A percentile compares a stretch with the other conserved stretches of the same genome.
Conservation (phyloP, 2,888 invertebrate genomes). For the Flabesymbios commensalis region DNA sequence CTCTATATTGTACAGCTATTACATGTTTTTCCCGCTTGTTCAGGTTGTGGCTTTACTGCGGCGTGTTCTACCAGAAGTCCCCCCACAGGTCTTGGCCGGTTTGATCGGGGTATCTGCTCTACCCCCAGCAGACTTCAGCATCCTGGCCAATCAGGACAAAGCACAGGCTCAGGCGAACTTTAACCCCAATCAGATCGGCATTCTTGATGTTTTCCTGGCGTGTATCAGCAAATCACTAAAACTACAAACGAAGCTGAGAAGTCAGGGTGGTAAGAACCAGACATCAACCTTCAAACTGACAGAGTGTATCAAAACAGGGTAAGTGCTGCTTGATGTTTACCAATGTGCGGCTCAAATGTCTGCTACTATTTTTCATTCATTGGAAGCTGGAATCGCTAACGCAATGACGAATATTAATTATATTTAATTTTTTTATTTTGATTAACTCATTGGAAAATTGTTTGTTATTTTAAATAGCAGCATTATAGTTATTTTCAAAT, state of each 20-base stretch:
- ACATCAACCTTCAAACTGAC: conserved; percentile 68
- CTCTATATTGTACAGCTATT: no score
- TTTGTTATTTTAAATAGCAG: no score
- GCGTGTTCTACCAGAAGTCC: conserved; percentile 86
- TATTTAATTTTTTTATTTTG: no score
- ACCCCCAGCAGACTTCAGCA: conserved; percentile 78
- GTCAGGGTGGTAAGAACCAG: conserved; percentile 55
- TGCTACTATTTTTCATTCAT: no score
- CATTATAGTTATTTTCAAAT: no score
- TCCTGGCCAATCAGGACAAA: conserved; percentile 65
- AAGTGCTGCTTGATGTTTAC: background rate
- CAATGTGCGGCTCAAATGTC: no score
- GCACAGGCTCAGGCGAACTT: conserved; percentile 59
- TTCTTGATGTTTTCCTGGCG: conserved; percentile 86
- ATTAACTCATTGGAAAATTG: no score
- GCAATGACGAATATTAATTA: no score
- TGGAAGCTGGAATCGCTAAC: no score
- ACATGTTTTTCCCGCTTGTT: no score
- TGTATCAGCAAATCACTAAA: conserved; percentile 89
- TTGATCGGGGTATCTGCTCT: conserved; percentile 74
- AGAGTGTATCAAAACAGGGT: conserved; percentile 42
- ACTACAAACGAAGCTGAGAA: conserved; percentile 83
- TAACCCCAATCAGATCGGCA: conserved; percentile 67
- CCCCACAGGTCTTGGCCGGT: conserved; percentile 80
- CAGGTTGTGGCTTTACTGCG: conserved; percentile 83